These are phyloP conservation scores for Ectemnius continuus DNA, from an alignment of 2,888 invertebrate species.

Conservation along the genomic window DNA sequence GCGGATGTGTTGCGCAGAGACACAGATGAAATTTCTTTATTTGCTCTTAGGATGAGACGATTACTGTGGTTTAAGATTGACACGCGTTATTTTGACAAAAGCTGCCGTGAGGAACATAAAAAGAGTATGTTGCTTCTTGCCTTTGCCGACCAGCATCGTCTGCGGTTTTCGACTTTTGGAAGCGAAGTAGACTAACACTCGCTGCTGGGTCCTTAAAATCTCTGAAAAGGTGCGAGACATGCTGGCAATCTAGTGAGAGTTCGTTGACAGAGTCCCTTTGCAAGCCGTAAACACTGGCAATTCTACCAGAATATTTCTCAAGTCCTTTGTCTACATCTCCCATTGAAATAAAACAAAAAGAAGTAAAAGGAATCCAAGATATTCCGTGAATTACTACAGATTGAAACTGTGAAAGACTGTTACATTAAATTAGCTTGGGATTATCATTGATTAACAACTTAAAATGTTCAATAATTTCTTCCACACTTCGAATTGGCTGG, in stretches of 20 bases:
- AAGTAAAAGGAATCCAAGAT: background rate
- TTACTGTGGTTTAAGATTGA: slow-evolving; percentile 22
- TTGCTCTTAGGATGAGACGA: background rate
- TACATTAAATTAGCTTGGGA: too few relatives aligned
- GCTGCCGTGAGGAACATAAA: background rate
- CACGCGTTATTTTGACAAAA: slow-evolving; percentile 5
- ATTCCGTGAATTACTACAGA: background rate
- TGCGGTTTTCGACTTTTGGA: slow-evolving; percentile 72
- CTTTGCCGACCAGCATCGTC: slow-evolving; percentile 72
- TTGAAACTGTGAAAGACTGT: too few relatives aligned
- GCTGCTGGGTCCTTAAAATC: slow-evolving; percentile 75
- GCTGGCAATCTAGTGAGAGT: slow-evolving; percentile 39
- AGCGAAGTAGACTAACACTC: slow-evolving; percentile 75
- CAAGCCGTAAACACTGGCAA: background rate
- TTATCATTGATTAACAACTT: too few relatives aligned
- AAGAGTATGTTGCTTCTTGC: slow-evolving; percentile 71
- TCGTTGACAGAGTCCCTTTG: slow-evolving; percentile 7
- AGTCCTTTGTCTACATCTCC: background rate
- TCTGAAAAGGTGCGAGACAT: slow-evolving; percentile 70
- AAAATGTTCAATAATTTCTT: too few relatives aligned
- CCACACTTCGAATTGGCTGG: too few relatives aligned
- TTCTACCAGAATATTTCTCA: background rate
- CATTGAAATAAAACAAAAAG: background rate
- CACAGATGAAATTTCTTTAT: too few relatives aligned
- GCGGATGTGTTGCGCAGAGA: too few relatives aligned